A percentile compares a stretch with the other conserved stretches of the same genome.
phyloP scores from a whole-genome alignment of 2,797 vertebrate genomes.

The Monodelphis domestica region DNA sequence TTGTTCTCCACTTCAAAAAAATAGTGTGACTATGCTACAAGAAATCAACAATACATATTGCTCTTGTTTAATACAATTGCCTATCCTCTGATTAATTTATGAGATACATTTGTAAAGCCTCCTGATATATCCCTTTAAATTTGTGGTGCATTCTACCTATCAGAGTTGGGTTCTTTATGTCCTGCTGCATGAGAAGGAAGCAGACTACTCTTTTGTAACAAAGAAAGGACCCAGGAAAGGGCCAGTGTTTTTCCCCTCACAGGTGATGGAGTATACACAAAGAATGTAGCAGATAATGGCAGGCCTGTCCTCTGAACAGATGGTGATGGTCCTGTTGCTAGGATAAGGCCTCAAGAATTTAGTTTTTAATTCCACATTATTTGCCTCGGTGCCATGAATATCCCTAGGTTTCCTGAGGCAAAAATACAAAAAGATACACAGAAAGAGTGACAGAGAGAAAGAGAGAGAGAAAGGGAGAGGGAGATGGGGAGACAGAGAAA shows the following conservation, averaged over 20 bases:
- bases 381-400: constrained; percentile 91
- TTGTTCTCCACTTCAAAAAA: constrained; percentile 71
- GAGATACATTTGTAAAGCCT: constrained; percentile 59
- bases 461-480: constrained; percentile 51
- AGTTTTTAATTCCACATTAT: constrained; percentile 94
- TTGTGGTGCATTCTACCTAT: constrained; percentile 67
- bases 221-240: constrained; percentile 87
- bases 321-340: constrained; percentile 94
- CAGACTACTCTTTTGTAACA: constrained; percentile 83
- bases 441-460: constrained; percentile 30
- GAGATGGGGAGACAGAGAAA: constrained; percentile 77
- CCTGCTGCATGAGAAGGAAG: constrained; percentile 75
- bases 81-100: constrained; percentile 62
- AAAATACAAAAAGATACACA: constrained; percentile 81
- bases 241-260: constrained; percentile 86
- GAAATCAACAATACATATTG: constrained; percentile 73
- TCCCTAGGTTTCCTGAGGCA: constrained; percentile 88
- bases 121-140: constrained; percentile 75
- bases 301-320: constrained; percentile 91
- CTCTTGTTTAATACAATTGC: constrained; percentile 75
- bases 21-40: constrained; percentile 33
- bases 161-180: constrained; percentile 68
- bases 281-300: constrained; percentile 88
- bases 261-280: constrained; percentile 91
- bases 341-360: constrained; percentile 92